A percentile compares a stretch with the other conserved stretches of the same genome.
phyloP scores from a whole-genome alignment of 2,797 vertebrate species.

The Acridotheres tristis region DNA sequence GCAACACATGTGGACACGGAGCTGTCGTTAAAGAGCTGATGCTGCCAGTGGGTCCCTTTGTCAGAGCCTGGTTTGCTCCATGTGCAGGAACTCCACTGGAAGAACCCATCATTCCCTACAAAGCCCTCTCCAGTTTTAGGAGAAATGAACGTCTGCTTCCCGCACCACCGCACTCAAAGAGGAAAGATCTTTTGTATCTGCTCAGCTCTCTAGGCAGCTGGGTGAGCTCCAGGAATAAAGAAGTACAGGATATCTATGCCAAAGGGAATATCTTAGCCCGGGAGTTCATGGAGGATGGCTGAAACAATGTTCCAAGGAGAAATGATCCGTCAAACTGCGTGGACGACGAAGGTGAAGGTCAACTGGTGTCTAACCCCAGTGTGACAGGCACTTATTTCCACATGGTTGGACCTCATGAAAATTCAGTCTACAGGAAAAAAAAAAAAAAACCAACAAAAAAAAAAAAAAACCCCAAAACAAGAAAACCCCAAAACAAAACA shows the following conservation, averaged over 20 bases:
- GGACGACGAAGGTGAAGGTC: not conserved
- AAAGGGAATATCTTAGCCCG: not conserved
- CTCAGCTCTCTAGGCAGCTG: not conserved
- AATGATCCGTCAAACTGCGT: not conserved
- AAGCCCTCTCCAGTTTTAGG: not conserved
- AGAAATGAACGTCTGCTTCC: accelerated
- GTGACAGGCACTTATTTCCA: constrained; percentile 67
- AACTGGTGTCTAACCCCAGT: constrained; percentile 44
- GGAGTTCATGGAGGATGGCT: not conserved
- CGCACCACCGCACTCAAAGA: accelerated
- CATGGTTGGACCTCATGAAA: constrained; percentile 51
- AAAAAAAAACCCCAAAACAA: not conserved
- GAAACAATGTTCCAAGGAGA: not conserved
- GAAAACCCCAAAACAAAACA: constrained; percentile 30
- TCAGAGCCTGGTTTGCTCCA: constrained; percentile 14
- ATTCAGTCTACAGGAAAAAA: constrained; percentile 45
- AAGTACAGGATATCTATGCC: not conserved
- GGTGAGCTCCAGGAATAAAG: not conserved
- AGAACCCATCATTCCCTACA: not conserved
- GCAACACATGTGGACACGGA: accelerated
- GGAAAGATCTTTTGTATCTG: not conserved
- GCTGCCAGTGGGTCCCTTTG: not conserved
- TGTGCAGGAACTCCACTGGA: constrained; percentile 42
- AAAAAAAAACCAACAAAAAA: not conserved
- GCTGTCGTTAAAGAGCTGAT: not conserved